Evolutionary conservation across 2,888 invertebrate genomes (phyloP).

Genomic region (Drosophila sordidula): DNA sequence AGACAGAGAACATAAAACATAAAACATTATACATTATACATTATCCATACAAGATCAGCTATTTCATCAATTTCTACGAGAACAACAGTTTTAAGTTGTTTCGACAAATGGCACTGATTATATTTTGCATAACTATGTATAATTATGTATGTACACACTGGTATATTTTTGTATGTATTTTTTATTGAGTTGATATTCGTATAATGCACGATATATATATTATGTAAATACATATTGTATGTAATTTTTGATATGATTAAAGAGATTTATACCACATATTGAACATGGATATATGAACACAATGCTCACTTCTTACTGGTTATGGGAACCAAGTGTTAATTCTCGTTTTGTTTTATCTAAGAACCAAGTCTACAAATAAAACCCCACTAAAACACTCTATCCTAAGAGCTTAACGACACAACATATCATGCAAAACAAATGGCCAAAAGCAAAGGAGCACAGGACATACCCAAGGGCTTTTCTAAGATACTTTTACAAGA

Average conservation of each 20-base stretch:
- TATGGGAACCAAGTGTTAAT: constrained; percentile 57
- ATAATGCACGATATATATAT: constrained; percentile 59
- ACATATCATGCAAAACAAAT: constrained; percentile 51
- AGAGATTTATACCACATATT: constrained; percentile 47
- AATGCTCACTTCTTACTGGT: constrained; percentile 56
- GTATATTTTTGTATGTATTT: constrained; percentile 65
- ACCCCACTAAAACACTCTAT: constrained; percentile 44
- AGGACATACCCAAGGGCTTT: constrained; percentile 65
- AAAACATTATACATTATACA: not conserved
- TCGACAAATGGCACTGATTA: constrained; percentile 67
- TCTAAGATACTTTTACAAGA: constrained; percentile 77
- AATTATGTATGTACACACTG: constrained; percentile 25
- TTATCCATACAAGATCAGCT: not conserved
- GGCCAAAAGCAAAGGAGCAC: constrained; percentile 59
- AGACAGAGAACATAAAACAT: constrained; percentile 3
- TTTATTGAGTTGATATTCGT: constrained; percentile 26
- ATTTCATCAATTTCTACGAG: constrained; percentile 13
- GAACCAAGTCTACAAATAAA: constrained; percentile 22
- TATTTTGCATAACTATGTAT: constrained; percentile 58
- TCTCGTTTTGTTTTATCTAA: constrained; percentile 28
- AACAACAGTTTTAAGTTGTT: constrained; percentile 76
- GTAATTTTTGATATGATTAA: constrained; percentile 74
- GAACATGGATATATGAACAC: constrained; percentile 48
- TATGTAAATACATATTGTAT: constrained; percentile 71
- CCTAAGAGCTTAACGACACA: constrained; percentile 67